Evolutionary conservation across 2,797 vertebrate genomes (phyloP), one percentile per base, ranked within the genome.

Genomic region (Cirrhinus mrigala): DNA sequence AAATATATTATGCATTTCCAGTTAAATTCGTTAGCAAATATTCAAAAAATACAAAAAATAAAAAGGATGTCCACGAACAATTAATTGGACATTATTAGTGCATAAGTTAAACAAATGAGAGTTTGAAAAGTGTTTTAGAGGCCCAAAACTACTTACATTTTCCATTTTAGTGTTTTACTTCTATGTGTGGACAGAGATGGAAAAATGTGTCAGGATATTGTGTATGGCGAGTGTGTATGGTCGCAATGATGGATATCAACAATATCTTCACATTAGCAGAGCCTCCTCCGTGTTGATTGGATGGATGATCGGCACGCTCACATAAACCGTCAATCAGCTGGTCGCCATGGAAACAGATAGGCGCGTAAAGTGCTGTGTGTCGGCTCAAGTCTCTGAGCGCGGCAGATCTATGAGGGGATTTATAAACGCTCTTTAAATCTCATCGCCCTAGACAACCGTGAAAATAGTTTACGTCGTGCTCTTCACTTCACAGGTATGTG

Each of bases 291-390:
- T 75, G 64, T 56, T 84, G 70, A 52, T 62, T 81, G 74, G 27
- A n/a, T 44, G 37, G 62, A 70, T 85, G 76, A 83, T 44, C 37
- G 16, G 33, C 74, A 74, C 6, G 37, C 64, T 58, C 62, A 58
- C 56, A 79, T 76, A 74, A 75, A 75, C 74, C 86, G 89, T 82
- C 87, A 88, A 62, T 90, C 89, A 89, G 69, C 6, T 33, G 87
- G 85, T 88, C 83, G 75, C 73, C 86, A 89, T 90, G 85, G 85
- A 84, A 89, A 89, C 86, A 84, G 80, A 80, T 79, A 54, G 86
- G 80, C 68, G 75, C 85, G 64, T 82, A 78, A 81, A 52, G 56
- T 44, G 76, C 86, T 60, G 83, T 81, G 79, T 69, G 74, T 60
- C 52, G 6, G 64, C 20, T 33, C 74, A 69, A 48, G 50, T 56